Percentiles rank a stretch among this genome's conserved stretches.
These are phyloP conservation scores for Adoxophyes honmai DNA, from an alignment of 1,140 invertebrate species.

Conservation along the genomic window DNA sequence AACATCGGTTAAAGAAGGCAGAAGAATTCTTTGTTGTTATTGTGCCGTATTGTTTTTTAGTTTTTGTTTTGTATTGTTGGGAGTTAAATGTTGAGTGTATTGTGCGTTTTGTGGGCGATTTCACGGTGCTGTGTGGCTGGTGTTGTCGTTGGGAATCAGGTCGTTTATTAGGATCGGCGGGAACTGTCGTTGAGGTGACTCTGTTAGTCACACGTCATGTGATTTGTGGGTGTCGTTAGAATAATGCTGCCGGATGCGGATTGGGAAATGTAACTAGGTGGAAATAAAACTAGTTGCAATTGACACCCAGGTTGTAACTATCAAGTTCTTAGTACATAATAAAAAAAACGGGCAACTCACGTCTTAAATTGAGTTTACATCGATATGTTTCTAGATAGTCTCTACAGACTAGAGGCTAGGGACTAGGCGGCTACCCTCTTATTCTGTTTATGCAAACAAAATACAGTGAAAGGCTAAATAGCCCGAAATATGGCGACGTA, in stretches of 20 bases:
- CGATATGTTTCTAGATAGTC: too few species aligned
- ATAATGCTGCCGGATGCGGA: slow-evolving; percentile 11
- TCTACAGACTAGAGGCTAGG: too few species aligned
- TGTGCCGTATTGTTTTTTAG: slow-evolving; percentile 59
- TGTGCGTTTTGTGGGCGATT: slow-evolving; percentile 58
- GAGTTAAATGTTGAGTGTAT: slow-evolving; percentile 72
- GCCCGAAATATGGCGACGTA: too few species aligned
- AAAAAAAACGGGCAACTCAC: too few species aligned
- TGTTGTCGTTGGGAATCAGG: slow-evolving; percentile 59
- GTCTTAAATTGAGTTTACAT: too few species aligned
- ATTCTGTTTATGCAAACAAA: too few species aligned
- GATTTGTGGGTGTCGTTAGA: slow-evolving; percentile 12
- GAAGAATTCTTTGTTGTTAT: slow-evolving; percentile 56
- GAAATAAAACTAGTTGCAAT: too few species aligned
- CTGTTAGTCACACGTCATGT: slow-evolving; percentile 30
- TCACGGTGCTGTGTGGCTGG: slow-evolving; percentile 47
- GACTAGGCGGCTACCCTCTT: too few species aligned
- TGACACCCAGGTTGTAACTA: too few species aligned
- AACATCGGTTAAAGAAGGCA: slow-evolving; percentile 43
- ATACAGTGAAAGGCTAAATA: too few species aligned
- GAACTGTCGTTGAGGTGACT: slow-evolving; percentile 44
- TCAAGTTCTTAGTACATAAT: too few species aligned
- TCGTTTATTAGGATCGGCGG: slow-evolving; percentile 68
- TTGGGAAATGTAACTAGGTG: too few species aligned
- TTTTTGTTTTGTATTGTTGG: slow-evolving; percentile 68